A percentile compares a stretch with the other conserved stretches of the same genome.
phyloP scores from a whole-genome alignment of 2,888 invertebrate genomes.

The Eucera pruinosa region DNA sequence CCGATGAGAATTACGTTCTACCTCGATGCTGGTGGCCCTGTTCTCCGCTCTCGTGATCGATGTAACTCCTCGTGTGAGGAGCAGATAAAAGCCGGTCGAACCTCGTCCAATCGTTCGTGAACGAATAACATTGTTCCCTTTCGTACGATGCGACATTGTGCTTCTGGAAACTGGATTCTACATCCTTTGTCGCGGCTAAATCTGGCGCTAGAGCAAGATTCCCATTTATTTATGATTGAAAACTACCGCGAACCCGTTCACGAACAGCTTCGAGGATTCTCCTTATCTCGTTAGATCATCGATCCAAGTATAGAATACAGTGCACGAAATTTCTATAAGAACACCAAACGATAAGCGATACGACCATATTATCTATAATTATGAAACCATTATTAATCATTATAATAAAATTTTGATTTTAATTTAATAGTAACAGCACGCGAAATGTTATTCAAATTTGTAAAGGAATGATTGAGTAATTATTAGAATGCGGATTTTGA shows the following conservation, averaged over 20 bases:
- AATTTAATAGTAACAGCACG: no score
- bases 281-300: no score
- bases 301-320: no score
- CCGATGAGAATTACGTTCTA: conserved; percentile 33
- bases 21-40: conserved; percentile 42
- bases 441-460: no score
- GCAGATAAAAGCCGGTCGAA: conserved; percentile 44
- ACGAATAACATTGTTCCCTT: conserved; percentile 3
- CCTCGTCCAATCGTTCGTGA: conserved; percentile 50
- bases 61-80: conserved; percentile 40
- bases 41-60: conserved; percentile 28
- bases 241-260: background rate
- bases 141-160: background rate
- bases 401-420: no score
- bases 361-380: no score
- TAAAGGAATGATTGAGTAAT: no score
- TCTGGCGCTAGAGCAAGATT: conserved; percentile 29
- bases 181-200: conserved; percentile 18
- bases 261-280: background rate
- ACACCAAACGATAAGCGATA: no score
- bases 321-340: no score
- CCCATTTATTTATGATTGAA: background rate
- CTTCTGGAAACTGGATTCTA: conserved; percentile 29
- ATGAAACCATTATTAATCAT: no score
- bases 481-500: no score